Conservation (phyloP, 2,797 vertebrate genomes). For the Hybognathus amarus region DNA sequence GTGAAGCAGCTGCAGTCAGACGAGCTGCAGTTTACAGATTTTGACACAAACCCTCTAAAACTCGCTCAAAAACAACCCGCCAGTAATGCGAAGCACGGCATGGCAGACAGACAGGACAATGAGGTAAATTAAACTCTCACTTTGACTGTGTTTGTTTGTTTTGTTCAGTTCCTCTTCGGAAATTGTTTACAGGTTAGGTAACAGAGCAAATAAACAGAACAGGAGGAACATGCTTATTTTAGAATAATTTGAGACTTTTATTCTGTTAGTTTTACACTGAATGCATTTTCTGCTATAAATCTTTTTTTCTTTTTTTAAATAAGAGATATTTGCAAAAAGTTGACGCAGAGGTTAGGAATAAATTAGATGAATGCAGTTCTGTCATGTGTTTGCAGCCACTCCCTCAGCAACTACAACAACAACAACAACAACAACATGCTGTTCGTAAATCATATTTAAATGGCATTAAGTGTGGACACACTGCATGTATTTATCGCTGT, state of each 20-base stretch:
- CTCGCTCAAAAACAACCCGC: conserved; percentile 35
- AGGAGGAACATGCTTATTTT: not conserved
- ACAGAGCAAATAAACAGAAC: conserved; percentile 3
- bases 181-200: conserved; percentile 13
- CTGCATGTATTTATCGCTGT: not conserved
- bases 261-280: not conserved
- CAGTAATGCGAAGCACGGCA: conserved; percentile 70
- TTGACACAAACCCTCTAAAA: conserved; percentile 23
- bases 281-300: not conserved
- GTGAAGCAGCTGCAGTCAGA: conserved; percentile 32
- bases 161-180: not conserved
- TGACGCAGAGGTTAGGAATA: not conserved
- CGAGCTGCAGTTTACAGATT: conserved; percentile 15
- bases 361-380: conserved; percentile 24
- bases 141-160: not conserved
- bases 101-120: conserved; percentile 80
- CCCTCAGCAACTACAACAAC: conserved; percentile 22
- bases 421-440: conserved; percentile 28
- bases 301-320: not conserved
- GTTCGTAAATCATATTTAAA: not conserved
- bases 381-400: conserved; percentile 43
- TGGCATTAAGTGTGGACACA: not conserved
- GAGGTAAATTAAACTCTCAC: conserved; percentile 68
- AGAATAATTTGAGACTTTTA: not conserved
- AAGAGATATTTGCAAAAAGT: not conserved